Evolutionary conservation across 2,113 vertebrate genomes (phyloP), one percentile per base, ranked within the genome.

Genomic region (Phylloscopus trochiloides): DNA sequence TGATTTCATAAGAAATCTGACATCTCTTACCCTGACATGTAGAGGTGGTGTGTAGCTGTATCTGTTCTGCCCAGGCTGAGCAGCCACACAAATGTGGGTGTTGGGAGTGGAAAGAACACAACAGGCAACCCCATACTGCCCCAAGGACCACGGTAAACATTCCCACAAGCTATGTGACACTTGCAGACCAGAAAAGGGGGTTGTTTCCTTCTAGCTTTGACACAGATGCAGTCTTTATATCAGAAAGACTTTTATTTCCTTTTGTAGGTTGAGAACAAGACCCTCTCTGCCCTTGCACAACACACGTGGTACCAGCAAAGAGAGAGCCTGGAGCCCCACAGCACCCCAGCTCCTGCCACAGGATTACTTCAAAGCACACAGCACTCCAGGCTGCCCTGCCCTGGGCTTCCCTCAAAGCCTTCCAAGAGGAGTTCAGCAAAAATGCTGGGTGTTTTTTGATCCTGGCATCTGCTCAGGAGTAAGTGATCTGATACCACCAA

Each of bases 141-240:
- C 54, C 47, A 50, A 24, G 36, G 50, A 72, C 28, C n/a, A 7
- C 0, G 9, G 36, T 1, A 34, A 4, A 3, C 42, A 47, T 45
- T 63, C 21, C 70, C 57, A 74, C 0, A 0, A 71, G 32, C 20
- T 50, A 4, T 0, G 1, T 45, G 34, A 25, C 34, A 6, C 34
- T 36, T 63, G 14, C 65, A 91, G 57, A 38, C 18, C 51, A 48
- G 32, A 47, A 81, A 66, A 13, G 1, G 9, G 4, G 2, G 9
- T 16, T 32, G 43, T 34, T 50, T 26, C 7, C 18, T 66, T 54
- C 40, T 40, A 40, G 7, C 31, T 77, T 63, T 40, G 43, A 73
- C 92, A 38, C 15, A 59, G 17, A 15, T 45, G 20, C 29, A 32
- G 24, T 14, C 36, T 73, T 31, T 74, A 14, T 4, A 48, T 36